These are phyloP conservation scores for Smutsia temminckii DNA, from an alignment of 2,797 vertebrate species.

Conservation along the genomic window DNA sequence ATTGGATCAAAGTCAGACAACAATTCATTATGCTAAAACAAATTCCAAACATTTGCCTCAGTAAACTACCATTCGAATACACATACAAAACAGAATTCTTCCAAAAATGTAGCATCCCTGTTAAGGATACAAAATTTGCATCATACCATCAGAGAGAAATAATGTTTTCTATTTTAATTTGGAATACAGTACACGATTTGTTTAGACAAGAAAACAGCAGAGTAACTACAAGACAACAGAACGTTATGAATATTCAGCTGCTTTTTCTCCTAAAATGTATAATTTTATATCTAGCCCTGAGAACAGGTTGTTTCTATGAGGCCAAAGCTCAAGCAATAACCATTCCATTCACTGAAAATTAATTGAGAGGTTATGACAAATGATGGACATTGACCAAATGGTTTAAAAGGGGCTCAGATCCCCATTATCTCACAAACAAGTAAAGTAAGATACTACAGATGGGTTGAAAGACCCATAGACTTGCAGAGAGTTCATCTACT, in stretches of 20 bases:
- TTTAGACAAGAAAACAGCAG: constrained; percentile 81
- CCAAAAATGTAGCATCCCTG: constrained; percentile 42
- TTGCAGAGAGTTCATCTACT: constrained; percentile 52
- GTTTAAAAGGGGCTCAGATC: constrained; percentile 75
- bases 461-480: constrained; percentile 51
- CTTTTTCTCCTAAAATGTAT: constrained; percentile 83
- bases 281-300: constrained; percentile 81
- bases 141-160: constrained; percentile 76
- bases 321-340: constrained; percentile 79
- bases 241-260: constrained; percentile 88
- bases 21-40: constrained; percentile 53
- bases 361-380: constrained; percentile 74
- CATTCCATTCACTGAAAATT: constrained; percentile 79
- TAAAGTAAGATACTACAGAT: constrained; percentile 55
- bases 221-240: constrained; percentile 84
- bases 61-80: constrained; percentile 61
- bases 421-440: constrained; percentile 45
- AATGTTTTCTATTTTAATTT: constrained; percentile 82
- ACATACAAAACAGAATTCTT: constrained; percentile 52
- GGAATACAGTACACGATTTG: constrained; percentile 82
- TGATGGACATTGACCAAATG: constrained; percentile 70
- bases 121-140: constrained; percentile 67
- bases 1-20: constrained; percentile 65
- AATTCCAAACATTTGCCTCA: constrained; percentile 59
- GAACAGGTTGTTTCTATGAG: constrained; percentile 81